Base-by-base conservation (phyloP, 2,888 invertebrate genomes). In the Archips xylosteana region DNA sequence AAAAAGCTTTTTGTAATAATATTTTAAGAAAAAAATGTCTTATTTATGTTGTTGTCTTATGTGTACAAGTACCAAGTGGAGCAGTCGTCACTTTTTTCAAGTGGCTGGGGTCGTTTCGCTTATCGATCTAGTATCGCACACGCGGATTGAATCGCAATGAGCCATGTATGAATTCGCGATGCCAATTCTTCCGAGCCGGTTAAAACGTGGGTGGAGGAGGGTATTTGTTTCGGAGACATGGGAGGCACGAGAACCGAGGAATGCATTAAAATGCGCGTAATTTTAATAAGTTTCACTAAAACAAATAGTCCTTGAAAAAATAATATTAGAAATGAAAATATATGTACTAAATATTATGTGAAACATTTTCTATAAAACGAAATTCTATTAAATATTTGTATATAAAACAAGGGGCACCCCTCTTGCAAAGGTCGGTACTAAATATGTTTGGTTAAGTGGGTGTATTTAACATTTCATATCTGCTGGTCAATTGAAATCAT, bases 71-170 rank as follows among this genome's bases (percentile, higher is more conserved):
- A 5, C 62, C 62, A 71, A 75, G 65, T 47, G 66, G 51, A 75
- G 32, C 59, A 57, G 42, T 8, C 63, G 51, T 63, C 62, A 71
- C 60, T 70, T 74, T 75, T 87, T 88, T 87, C 85, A 82, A 83
- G 83, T 84, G 86, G 80, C 82, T 83, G 82, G 84, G 86, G 86
- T 87, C 87, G 86, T 88, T 87, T 81, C 85, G 85, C 83, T 88
- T 89, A 90, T 90, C 89, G 90, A 89, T 89, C 88, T 83, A 84
- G 88, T 89, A 89, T 89, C 86, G 85, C 75, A 83, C 78, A 85
- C 89, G 88, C 81, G 79, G 78, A 78, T 79, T 70, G 90, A 89
- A 90, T 90, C 83, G 79, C 86, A 89, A 90, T 89, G 85, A 86
- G 85, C 80, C 81, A 81, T 80, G 83, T 82, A 84, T 83, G 82